Base-by-base conservation (phyloP, 2,113 vertebrate genomes). In the Gasterosteus aculeatus region DNA sequence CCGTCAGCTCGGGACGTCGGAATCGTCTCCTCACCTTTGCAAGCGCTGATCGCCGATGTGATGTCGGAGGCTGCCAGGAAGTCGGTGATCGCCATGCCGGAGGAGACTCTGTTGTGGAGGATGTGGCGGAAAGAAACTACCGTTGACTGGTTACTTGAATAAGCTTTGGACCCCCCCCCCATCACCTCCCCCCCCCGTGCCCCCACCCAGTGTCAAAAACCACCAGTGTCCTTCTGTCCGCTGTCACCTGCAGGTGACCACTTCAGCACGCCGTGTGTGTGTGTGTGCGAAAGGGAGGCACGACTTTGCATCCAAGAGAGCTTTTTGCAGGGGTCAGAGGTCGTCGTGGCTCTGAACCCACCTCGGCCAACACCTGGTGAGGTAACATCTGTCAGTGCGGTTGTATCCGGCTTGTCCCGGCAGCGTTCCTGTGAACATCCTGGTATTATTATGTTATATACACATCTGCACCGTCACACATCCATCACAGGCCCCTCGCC, bases 1-100 rank as follows among this genome's bases (percentile, higher is more conserved):
- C 7, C 35, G 0, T 38, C 44, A 51, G 5, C 62, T 46, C 33
- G 33, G 3, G 5, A 47, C n/a, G 44, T 53, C 18, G 39, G 33
- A 7, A n/a, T 39, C n/a, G 3, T 33, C 14, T 29, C 73, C 85
- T 94, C 87, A 94, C 93, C 93, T 93, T 93, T 90, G 87, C 94
- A 95, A 80, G 89, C 91, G 61, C 84, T 90, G 46, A 95, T 92
- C 57, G 93, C 92, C 29, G 89, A 88, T 19, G 90, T 88, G 65
- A 94, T 94, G 86, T 95, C 94, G 41, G 94, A 92, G 35, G 90
- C 84, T 65, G 92, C 89, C 38, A 96, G 87, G 46, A 93, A 87
- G 62, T 93, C 88, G 19, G 88, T 94, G 35, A 95, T 89, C 19
- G 87, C 87, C 94, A 93, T 95, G 80, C 10, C 67, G 70, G n/a